phyloP scores from a whole-genome alignment of 1,140 invertebrate species.

The Harpegnathos saltator region DNA sequence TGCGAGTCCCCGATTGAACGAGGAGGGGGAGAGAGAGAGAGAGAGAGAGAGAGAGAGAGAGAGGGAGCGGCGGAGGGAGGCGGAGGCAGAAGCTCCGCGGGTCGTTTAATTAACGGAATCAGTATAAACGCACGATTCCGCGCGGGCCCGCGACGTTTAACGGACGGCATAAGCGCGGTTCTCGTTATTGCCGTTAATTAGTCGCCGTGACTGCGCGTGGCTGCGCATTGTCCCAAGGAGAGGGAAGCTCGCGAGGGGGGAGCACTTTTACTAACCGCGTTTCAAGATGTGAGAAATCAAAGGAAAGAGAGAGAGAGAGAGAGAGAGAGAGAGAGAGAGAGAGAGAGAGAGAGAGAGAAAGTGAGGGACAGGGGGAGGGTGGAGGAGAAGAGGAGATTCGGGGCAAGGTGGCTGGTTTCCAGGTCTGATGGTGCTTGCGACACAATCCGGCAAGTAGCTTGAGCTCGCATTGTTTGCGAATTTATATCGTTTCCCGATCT shows the following conservation, averaged over 20 bases:
- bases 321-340: too few species aligned
- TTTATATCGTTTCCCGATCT: slow-evolving; percentile 11
- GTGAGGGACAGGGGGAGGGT: too few species aligned
- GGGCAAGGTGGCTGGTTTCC: neutral
- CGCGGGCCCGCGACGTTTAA: slow-evolving; percentile 15
- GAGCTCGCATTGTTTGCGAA: neutral
- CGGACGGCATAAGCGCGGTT: neutral
- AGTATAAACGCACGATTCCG: slow-evolving; percentile 62
- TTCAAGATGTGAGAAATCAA: neutral
- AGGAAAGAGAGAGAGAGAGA: too few species aligned
- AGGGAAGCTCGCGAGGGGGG: neutral
- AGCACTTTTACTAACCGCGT: slow-evolving; percentile 20
- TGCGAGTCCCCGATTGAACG: slow-evolving; percentile 64
- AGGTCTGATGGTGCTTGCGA: neutral
- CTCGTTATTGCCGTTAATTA: slow-evolving; percentile 66
- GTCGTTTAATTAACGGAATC: slow-evolving; percentile 68
- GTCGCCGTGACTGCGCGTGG: neutral
- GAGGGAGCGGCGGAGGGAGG: neutral
- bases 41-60: slow-evolving; percentile 15
- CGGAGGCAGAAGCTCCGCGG: neutral
- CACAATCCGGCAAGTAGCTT: neutral
- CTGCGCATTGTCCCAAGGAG: neutral
- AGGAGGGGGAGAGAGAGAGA: neutral
- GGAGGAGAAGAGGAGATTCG: too few species aligned
- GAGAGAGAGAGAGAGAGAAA: too few species aligned